Percentiles rank a stretch among this genome's conserved stretches.
phyloP scores from a whole-genome alignment of 2,113 vertebrate species.

The Pseudopipra pipra region DNA sequence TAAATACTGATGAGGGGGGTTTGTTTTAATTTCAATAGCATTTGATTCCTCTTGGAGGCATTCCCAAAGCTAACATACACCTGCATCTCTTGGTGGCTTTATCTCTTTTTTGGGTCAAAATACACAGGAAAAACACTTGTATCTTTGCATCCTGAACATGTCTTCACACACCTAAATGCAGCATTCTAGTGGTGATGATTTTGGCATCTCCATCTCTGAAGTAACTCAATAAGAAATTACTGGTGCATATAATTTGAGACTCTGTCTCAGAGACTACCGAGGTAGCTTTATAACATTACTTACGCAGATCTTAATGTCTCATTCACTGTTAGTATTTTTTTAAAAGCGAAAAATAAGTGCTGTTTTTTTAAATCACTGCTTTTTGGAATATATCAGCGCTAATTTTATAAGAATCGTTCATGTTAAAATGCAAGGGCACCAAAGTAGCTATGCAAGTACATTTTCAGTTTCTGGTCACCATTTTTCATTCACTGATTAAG shows the following conservation, averaged over 20 bases:
- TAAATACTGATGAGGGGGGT: conserved; percentile 21
- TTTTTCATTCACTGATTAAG: conserved; percentile 78
- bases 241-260: neutral
- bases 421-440: conserved; percentile 56
- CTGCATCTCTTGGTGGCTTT: conserved; percentile 39
- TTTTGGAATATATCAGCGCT: conserved; percentile 69
- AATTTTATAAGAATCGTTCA: conserved; percentile 68
- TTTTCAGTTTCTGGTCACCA: conserved; percentile 72
- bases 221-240: neutral
- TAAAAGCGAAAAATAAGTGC: conserved; percentile 40
- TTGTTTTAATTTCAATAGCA: conserved; percentile 50
- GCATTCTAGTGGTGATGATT: neutral
- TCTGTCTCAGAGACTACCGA: conserved; percentile 16
- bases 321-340: neutral
- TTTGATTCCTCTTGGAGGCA: conserved; percentile 25
- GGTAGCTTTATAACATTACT: conserved; percentile 52
- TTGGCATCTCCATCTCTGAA: neutral
- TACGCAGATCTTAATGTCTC: conserved; percentile 43
- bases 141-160: neutral
- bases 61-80: conserved; percentile 45
- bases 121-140: neutral
- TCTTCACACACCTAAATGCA: neutral
- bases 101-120: neutral
- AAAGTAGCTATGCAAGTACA: conserved; percentile 50
- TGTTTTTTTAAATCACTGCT: conserved; percentile 58